A percentile compares a stretch with the other conserved stretches of the same genome.
phyloP scores from a whole-genome alignment of 1,140 invertebrate genomes.

The Aradophagus sp. region DNA sequence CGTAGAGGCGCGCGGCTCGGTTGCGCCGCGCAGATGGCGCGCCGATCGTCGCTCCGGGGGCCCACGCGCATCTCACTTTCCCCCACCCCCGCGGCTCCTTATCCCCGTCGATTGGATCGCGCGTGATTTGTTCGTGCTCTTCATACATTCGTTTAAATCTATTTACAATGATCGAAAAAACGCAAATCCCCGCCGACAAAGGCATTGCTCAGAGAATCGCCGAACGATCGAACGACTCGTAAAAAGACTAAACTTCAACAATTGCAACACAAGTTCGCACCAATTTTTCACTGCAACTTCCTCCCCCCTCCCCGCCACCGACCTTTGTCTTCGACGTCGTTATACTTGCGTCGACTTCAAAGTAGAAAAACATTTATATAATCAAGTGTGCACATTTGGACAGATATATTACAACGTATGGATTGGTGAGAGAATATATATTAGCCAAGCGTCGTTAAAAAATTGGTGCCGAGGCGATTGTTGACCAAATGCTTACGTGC shows the following conservation, averaged over 20 bases:
- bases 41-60: constrained; percentile 21
- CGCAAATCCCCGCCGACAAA: constrained; percentile 18
- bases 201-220: constrained; percentile 7
- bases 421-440: constrained; percentile 45
- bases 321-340: neutral
- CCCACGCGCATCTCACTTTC: constrained; percentile 19
- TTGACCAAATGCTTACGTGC: constrained; percentile 37
- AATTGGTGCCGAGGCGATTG: constrained; percentile 41
- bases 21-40: constrained; percentile 14
- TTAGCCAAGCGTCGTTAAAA: constrained; percentile 46
- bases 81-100: too few relatives aligned
- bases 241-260: constrained; percentile 30
- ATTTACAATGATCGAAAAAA: constrained; percentile 28
- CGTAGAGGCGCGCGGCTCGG: constrained; percentile 13
- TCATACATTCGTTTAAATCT: too few relatives aligned
- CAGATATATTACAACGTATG: constrained; percentile 52
- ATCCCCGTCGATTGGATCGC: too few relatives aligned
- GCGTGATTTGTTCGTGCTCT: too few relatives aligned
- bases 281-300: too few relatives aligned
- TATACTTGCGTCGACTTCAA: constrained; percentile 10
- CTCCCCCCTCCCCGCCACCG: neutral
- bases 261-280: constrained; percentile 28
- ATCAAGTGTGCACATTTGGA: constrained; percentile 38
- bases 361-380: constrained; percentile 47
- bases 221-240: constrained; percentile 21